Evolutionary conservation across 2,888 invertebrate genomes (phyloP).

Genomic region (Catonia carolina): DNA sequence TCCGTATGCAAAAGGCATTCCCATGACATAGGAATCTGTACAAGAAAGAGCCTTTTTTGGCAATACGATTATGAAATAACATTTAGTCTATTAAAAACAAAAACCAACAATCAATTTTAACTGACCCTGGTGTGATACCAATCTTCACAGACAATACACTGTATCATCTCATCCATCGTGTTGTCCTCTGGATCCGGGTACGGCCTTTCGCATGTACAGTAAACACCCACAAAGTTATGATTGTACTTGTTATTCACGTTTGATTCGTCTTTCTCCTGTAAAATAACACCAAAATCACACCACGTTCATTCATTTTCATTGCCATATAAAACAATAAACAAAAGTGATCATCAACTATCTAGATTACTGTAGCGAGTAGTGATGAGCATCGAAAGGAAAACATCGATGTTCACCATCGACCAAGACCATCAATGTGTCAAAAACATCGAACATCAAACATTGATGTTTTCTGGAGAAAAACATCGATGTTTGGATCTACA

Average conservation of each 20-base stretch:
- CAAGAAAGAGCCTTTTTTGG: no score
- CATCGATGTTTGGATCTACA: no score
- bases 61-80: no score
- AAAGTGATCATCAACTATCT: conserved; percentile 7
- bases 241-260: conserved; percentile 73
- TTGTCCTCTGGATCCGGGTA: conserved; percentile 87
- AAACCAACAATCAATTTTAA: conserved; percentile 4
- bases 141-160: conserved; percentile 94
- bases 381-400: no score
- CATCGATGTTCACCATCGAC: no score
- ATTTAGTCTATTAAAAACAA: background rate
- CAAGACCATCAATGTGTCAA: no score
- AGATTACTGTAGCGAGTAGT: no score
- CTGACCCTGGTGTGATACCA: conserved; percentile 81
- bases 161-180: conserved; percentile 87
- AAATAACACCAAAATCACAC: conserved; percentile 22
- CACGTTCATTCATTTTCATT: background rate
- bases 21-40: no score
- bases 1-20: no score
- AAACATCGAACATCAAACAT: no score
- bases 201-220: conserved; percentile 85
- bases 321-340: background rate
- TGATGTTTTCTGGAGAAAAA: no score
- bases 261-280: conserved; percentile 49
- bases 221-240: conserved; percentile 89